Base-by-base conservation (phyloP, 2,888 invertebrate genomes). In the Euspilapteryx auroguttella region DNA sequence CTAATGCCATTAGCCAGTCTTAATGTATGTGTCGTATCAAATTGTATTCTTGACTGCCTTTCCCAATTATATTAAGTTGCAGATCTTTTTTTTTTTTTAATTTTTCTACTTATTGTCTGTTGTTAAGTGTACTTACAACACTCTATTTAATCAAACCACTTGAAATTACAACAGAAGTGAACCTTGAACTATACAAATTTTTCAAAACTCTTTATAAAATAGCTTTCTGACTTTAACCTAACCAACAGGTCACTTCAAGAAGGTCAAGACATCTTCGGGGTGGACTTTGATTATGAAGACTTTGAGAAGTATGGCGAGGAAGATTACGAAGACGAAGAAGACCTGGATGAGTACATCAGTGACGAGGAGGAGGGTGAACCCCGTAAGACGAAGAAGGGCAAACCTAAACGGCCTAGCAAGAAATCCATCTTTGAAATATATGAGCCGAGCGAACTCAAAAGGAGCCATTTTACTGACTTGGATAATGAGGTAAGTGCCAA, bases 201-300 rank as follows among this genome's bases (percentile, higher is more conserved):
- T n/a, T n/a, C n/a, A n/a, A n/a, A n/a, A n/a, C n/a, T n/a, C n/a
- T n/a, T n/a, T n/a, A n/a, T n/a, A n/a, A n/a, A n/a, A n/a, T n/a
- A n/a, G n/a, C n/a, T n/a, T n/a, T n/a, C n/a, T n/a, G n/a, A n/a
- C n/a, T n/a, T n/a, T n/a, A n/a, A n/a, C n/a, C n/a, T n/a, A n/a
- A n/a, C n/a, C n/a, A n/a, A n/a, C n/a, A 90, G 86, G 8, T 91
- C 92, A 1, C 71, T 97, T 11, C 96, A 97, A 82, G 94, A 98
- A 61, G 99, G 98, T 29, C 96, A 97, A 61, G 98, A 99, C 54
- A 95, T 98, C 39, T 99, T 99, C 55, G 99, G 98, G 14, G 95
- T 97, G n/a, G 98, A 98, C 57, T 97, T 98, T 64, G 96, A 94
- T 50, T 94, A 89, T 50, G 92, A 92, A 33, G 93, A 94, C 40